Base-by-base conservation (phyloP, 2,888 invertebrate species). In the Eilema depressum region DNA sequence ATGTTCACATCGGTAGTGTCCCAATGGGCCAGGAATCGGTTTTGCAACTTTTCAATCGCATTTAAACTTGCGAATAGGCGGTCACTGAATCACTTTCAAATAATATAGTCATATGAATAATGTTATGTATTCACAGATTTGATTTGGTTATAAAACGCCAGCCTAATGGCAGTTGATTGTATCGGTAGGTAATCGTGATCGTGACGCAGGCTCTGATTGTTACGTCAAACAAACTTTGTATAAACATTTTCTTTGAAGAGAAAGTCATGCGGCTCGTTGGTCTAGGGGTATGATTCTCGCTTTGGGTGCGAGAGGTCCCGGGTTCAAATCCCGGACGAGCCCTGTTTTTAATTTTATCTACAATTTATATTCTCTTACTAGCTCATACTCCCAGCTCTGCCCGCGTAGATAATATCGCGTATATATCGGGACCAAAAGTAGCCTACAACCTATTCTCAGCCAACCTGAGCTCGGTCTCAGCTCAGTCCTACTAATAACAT, bases 311-410 rank as follows among this genome's bases (percentile, higher is more conserved):
- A 92, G 91, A 91, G 92, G 92, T 91, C 91, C 91, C 91, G 92
- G 92, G 92, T 92, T 93, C 92, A 91, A 92, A 91, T 92, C 91
- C 92, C 91, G 91, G 91, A 90, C 91, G 91, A 89, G 91, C 91
- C 91, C 90, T 78, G 26, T 74, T 86, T 86, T 85, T 79, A 28
- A 17, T 57, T 63, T 41, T n/a, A n/a, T 53, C 0, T 1, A 14
- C 3, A 1, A 8, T 2, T 11, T 14, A 8, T 37, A 12, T 11
- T 14, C 11, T 30, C 11, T 37, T 37, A 37, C 7, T 37, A 37
- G 3, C 37, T 37, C 2, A 37, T 37, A 1, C 37, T 12, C 12
- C 12, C 12, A 12, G 37, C 12, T 37, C 12, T 12, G 1, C 14
- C 37, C 37, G 37, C 37, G 7, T 37, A 3, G 12, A 37, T 14